A percentile compares a stretch with the other conserved stretches of the same genome.
These are phyloP conservation scores for Aleadryas rufinucha DNA, from an alignment of 2,113 vertebrate species.

Conservation along the genomic window DNA sequence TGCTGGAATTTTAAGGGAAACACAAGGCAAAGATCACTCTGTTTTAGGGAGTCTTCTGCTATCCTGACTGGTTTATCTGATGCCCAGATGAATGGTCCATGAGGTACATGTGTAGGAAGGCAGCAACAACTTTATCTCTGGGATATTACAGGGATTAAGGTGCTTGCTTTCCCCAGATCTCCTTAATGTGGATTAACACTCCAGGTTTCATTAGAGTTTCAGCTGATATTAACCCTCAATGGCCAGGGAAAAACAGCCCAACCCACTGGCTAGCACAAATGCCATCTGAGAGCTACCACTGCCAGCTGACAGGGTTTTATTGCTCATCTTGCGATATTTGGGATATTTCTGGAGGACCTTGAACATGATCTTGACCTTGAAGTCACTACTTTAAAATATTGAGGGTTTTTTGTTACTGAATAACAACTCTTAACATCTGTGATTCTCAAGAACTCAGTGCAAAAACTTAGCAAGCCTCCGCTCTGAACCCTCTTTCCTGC, in stretches of 20 bases:
- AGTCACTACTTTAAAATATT: background rate
- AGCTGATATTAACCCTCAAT: background rate
- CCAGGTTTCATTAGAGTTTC: slow-evolving; percentile 6
- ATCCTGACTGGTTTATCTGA: background rate
- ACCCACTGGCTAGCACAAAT: background rate
- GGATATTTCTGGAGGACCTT: background rate
- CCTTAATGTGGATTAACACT: slow-evolving; percentile 17
- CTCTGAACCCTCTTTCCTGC: background rate
- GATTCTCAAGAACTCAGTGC: background rate
- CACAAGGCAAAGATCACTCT: background rate
- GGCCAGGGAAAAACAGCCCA: background rate
- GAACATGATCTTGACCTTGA: background rate
- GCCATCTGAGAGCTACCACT: background rate
- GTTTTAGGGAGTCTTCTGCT: background rate
- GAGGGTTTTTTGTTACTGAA: background rate
- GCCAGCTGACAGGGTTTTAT: background rate
- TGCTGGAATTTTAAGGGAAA: background rate
- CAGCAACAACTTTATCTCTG: background rate
- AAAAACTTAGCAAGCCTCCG: background rate
- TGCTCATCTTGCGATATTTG: background rate
- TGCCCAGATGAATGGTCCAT: background rate
- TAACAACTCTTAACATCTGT: background rate
- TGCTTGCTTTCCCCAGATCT: background rate
- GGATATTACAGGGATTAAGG: background rate
- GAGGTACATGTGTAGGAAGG: background rate